These are phyloP conservation scores for Bedellia somnulentella DNA, from an alignment of 2,888 invertebrate genomes.

Conservation along the genomic window DNA sequence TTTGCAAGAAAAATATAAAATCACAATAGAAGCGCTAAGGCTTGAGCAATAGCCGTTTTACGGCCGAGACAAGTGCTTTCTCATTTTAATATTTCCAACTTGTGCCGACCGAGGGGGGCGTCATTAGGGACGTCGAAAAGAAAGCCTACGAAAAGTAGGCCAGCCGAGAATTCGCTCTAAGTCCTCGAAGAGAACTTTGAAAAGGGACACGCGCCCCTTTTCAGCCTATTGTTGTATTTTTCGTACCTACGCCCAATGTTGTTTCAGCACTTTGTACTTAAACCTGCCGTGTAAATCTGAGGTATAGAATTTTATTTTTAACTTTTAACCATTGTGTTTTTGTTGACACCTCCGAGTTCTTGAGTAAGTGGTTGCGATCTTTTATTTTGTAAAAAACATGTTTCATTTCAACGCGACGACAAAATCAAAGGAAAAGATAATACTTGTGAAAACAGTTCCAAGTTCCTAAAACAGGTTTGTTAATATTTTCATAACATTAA, in stretches of 20 bases:
- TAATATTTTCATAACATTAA: too few relatives aligned
- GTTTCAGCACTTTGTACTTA: not conserved
- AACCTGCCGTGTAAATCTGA: too few relatives aligned
- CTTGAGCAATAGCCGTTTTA: constrained; percentile 43
- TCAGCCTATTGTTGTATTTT: constrained; percentile 42
- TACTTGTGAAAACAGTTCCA: too few relatives aligned
- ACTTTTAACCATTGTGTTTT: too few relatives aligned
- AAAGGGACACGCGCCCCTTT: constrained; percentile 11
- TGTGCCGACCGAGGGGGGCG: constrained; percentile 28
- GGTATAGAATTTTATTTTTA: too few relatives aligned
- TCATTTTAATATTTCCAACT: constrained; percentile 58
- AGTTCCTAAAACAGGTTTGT: too few relatives aligned
- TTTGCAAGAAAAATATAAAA: constrained; percentile 16
- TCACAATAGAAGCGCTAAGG: constrained; percentile 32
- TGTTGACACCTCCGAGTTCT: too few relatives aligned
- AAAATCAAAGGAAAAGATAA: too few relatives aligned
- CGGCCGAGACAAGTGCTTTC: constrained; percentile 50
- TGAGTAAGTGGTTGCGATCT: too few relatives aligned
- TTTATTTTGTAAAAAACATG: too few relatives aligned
- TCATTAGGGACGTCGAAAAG: constrained; percentile 45
- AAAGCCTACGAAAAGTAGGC: constrained; percentile 24
- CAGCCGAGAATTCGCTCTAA: constrained; percentile 35
- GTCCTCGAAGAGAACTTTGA: constrained; percentile 19
- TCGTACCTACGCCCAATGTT: constrained; percentile 17
- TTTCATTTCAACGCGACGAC: too few relatives aligned